Evolutionary conservation across 2,888 invertebrate genomes (phyloP).

Genomic region (Drosophila neonasuta): DNA sequence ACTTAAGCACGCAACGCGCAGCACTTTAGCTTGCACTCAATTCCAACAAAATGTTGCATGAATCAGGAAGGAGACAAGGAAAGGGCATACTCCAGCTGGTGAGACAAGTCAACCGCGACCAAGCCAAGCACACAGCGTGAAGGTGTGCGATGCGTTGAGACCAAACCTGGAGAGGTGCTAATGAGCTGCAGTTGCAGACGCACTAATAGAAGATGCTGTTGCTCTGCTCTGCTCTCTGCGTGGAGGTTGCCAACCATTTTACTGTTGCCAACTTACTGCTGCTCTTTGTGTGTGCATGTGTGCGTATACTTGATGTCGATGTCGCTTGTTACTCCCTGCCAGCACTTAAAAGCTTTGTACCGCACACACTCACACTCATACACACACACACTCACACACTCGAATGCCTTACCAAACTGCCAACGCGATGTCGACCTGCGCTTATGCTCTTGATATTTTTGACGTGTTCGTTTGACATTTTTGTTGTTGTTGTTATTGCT

Average conservation of each 20-base stretch:
- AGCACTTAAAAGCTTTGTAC: slow-evolving; percentile 74
- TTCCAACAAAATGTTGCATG: slow-evolving; percentile 58
- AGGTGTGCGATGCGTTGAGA: slow-evolving; percentile 26
- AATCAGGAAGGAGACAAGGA: slow-evolving; percentile 18
- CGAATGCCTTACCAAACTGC: slow-evolving; percentile 36
- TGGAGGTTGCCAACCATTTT: slow-evolving; percentile 48
- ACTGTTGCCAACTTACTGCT: slow-evolving; percentile 46
- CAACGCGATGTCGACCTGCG: slow-evolving; percentile 35
- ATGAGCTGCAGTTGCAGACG: slow-evolving; percentile 62
- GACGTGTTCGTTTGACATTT: slow-evolving; percentile 69
- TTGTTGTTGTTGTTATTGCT: slow-evolving; percentile 26
- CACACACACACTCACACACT: not conserved
- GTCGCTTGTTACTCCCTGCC: slow-evolving; percentile 46
- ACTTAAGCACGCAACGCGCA: slow-evolving; percentile 38
- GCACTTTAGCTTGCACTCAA: slow-evolving; percentile 54
- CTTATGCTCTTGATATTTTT: slow-evolving; percentile 70
- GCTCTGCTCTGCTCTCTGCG: slow-evolving; percentile 7
- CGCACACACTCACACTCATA: slow-evolving; percentile 34
- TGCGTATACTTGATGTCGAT: slow-evolving; percentile 27
- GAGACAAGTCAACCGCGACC: slow-evolving; percentile 65
- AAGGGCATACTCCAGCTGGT: slow-evolving; percentile 3
- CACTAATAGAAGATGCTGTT: slow-evolving; percentile 22
- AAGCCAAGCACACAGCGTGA: slow-evolving; percentile 44
- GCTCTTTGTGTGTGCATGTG: slow-evolving; percentile 8
- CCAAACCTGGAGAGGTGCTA: slow-evolving; percentile 56